Base-by-base conservation (phyloP, 2,797 vertebrate genomes). In the Brachyrhaphis roseni region DNA sequence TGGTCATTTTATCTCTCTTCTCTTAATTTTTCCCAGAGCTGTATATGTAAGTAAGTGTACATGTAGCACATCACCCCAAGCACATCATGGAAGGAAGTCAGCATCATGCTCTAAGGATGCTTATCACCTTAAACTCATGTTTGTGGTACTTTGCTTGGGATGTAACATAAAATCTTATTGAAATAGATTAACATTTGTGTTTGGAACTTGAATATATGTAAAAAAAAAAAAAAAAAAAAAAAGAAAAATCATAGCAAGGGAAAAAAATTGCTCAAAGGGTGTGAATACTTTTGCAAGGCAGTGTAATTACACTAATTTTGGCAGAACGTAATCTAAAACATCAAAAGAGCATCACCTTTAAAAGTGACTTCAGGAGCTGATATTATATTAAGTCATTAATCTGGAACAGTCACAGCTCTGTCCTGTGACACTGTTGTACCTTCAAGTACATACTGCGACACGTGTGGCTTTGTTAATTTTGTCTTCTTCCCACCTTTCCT, bases 401-500 rank as follows among this genome's bases (percentile, higher is more conserved):
- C 6, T 41, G 31, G 20, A 78, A 47, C 20, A n/a, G 5, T 28
- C 26, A 15, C 28, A 62, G 7, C 28, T 68, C 23, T 53, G n/a
- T 75, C 28, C 39, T 75, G 34, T 28, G 39, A 18, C 5, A 11
- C 13, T 46, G 45, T 78, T 78, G 74, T 66, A 41, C 31, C 46
- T 70, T 66, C n/a, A 23, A 36, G 74, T 31, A 6, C 26, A 66
- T n/a, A 62, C 16, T 72, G 66, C 46, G 31, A 64, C 11, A 74
- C 12, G 20, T 28, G n/a, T 53, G 31, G 23, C 0, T 39, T 31
- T 18, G 43, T 11, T 49, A 34, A 72, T 72, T 31, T 18, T 1
- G 4, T 4, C 23, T 80, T 10, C 55, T 55, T 74, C 51, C 20
- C 11, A 18, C 26, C 31, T 72, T 53, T 84, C 72, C 43, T 81